Evolutionary conservation across 2,797 vertebrate genomes (phyloP).

Genomic region (Pseudochirops cupreus): DNA sequence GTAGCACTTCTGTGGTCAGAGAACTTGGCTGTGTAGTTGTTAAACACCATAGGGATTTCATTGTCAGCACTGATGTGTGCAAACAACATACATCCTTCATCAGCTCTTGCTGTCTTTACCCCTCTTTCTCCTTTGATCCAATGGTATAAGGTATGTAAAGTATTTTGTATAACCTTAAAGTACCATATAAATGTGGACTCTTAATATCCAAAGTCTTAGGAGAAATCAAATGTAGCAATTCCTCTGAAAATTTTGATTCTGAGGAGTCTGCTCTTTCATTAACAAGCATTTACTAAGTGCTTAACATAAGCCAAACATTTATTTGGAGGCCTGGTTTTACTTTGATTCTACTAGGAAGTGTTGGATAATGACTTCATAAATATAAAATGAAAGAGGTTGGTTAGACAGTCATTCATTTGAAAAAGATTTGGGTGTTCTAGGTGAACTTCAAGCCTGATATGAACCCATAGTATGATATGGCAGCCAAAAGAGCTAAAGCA

Average conservation of each 20-base stretch:
- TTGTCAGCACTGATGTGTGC: not conserved
- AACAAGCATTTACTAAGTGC: not conserved
- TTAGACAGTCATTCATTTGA: not conserved
- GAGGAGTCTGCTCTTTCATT: not conserved
- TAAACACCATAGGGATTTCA: not conserved
- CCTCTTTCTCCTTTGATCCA: not conserved
- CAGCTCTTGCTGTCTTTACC: not conserved
- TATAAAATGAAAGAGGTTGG: not conserved
- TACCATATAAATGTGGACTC: not conserved
- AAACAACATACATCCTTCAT: not conserved
- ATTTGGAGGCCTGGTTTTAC: not conserved
- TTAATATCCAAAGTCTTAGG: not conserved
- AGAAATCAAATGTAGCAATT: not conserved
- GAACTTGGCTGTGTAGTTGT: not conserved
- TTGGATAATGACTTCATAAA: not conserved
- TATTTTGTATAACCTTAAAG: not conserved
- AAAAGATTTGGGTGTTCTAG: not conserved
- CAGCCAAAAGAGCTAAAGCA: not conserved
- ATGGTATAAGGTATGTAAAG: not conserved
- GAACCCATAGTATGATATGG: not conserved
- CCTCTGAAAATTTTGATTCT: not conserved
- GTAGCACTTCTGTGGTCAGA: not conserved
- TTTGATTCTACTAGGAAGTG: not conserved
- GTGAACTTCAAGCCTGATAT: not conserved
- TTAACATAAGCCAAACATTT: not conserved